Evolutionary conservation across 2,888 invertebrate genomes (phyloP), one percentile per base, ranked within the genome.

Genomic region (Pandemis corylana): DNA sequence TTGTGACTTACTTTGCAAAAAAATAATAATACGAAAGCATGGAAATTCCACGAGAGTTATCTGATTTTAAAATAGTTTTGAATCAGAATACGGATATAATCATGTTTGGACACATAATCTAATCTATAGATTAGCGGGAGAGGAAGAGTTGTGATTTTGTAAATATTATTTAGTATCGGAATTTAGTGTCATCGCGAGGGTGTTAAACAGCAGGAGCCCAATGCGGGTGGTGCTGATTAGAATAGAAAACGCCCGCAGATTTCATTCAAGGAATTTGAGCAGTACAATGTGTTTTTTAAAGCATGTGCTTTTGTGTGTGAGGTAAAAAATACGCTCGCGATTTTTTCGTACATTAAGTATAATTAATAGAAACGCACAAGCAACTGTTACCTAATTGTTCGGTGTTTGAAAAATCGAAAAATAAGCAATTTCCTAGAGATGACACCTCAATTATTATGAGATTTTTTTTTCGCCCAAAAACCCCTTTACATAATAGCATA

Each of bases 171-270:
- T 65, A 64, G 63, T 63, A 53, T 69, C 44, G 68, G 73, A 65
- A 65, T 73, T 49, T 69, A 20, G 46, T 36, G 59, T 65, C 65
- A 69, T 73, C 69, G 64, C 65, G 20, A 66, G 62, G 44, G 44
- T 70, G 75, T 66, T 53, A 53, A 62, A 74, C 69, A 46, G 41
- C 49, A 46, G 9, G 15, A 13, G 42, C 41, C 42, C 9, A 51
- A 75, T 75, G 71, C 75, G 75, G 75, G 75, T 61, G 68, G 59
- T 28, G 59, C 46, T 20, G 63, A 67, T 75, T 61, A 46, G 53
- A 75, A 71, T 75, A 75, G 75, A 67, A 74, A 75, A 75, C 67
- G 70, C 75, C 75, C 75, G 75, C 75, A 75, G 70, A 66, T 67
- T 36, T 61, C 66, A 44, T 67, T 10, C 51, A 46, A 66, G 65